Evolutionary conservation across 2,888 invertebrate species (phyloP).

Genomic region (Tinea pellionella): DNA sequence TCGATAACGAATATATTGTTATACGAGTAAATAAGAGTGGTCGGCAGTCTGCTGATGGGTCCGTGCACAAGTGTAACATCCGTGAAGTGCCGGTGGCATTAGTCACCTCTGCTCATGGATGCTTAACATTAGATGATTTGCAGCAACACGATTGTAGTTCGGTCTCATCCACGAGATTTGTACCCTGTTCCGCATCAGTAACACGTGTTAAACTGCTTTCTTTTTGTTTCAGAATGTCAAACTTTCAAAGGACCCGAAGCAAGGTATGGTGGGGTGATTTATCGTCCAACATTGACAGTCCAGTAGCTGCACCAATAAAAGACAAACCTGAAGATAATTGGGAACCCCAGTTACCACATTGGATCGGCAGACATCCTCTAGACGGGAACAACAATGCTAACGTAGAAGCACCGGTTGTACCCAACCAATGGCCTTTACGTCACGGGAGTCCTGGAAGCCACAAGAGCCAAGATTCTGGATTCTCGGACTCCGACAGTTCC

Average conservation of each 20-base stretch:
- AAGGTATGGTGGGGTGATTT: slow-evolving; percentile 76
- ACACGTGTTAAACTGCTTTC: not conserved
- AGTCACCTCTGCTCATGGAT: too few relatives aligned
- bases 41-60: too few relatives aligned
- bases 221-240: slow-evolving; percentile 69
- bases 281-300: slow-evolving; percentile 52
- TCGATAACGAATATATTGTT: too few relatives aligned
- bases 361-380: slow-evolving; percentile 61
- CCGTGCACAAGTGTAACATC: too few relatives aligned
- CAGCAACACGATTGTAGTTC: too few relatives aligned
- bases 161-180: too few relatives aligned
- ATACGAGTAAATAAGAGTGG: too few relatives aligned
- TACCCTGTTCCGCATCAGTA: too few relatives aligned
- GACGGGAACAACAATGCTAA: slow-evolving; percentile 50
- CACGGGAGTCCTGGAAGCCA: slow-evolving; percentile 73
- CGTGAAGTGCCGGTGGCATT: too few relatives aligned
- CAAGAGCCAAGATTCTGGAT: slow-evolving; percentile 83
- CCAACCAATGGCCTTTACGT: slow-evolving; percentile 55
- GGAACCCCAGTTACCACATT: slow-evolving; percentile 64
- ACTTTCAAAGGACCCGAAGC: slow-evolving; percentile 75
- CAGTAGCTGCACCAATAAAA: slow-evolving; percentile 41
- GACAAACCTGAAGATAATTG: slow-evolving; percentile 40
- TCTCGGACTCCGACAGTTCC: slow-evolving; percentile 81
- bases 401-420: slow-evolving; percentile 40
- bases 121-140: too few relatives aligned